phyloP scores from a whole-genome alignment of 2,797 vertebrate species.

The Rhynchonycteris naso region DNA sequence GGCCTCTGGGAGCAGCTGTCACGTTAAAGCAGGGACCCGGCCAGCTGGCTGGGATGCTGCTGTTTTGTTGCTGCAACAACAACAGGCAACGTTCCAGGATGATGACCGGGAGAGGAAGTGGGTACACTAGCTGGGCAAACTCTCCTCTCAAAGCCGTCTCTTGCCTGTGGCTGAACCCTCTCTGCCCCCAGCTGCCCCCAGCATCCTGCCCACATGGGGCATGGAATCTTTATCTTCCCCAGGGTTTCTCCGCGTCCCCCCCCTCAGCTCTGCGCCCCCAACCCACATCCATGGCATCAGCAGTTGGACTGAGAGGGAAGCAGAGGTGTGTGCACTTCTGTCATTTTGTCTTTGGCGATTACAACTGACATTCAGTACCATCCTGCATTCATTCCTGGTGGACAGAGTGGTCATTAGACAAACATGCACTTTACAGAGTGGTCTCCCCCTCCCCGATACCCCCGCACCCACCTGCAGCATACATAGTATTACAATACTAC shows the following conservation, averaged over 20 bases:
- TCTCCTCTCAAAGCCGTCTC: not conserved
- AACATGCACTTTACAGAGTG: too few species aligned
- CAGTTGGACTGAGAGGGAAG: not conserved
- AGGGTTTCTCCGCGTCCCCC: too few species aligned
- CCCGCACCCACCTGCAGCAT: not conserved
- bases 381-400: too few species aligned
- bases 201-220: not conserved
- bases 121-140: too few species aligned
- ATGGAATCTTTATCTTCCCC: not conserved
- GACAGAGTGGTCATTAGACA: too few species aligned
- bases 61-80: not conserved
- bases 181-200: not conserved
- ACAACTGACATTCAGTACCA: not conserved
- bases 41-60: not conserved
- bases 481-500: not conserved
- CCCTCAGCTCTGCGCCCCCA: not conserved
- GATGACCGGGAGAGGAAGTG: not conserved
- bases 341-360: too few species aligned
- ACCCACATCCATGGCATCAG: not conserved
- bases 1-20: not conserved
- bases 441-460: too few species aligned
- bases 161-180: not conserved
- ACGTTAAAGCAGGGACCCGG: rapidly evolving
- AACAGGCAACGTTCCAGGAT: too few species aligned
- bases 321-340: too few species aligned